phyloP scores from a whole-genome alignment of 1,140 invertebrate species.

The Calycopis cecrops region DNA sequence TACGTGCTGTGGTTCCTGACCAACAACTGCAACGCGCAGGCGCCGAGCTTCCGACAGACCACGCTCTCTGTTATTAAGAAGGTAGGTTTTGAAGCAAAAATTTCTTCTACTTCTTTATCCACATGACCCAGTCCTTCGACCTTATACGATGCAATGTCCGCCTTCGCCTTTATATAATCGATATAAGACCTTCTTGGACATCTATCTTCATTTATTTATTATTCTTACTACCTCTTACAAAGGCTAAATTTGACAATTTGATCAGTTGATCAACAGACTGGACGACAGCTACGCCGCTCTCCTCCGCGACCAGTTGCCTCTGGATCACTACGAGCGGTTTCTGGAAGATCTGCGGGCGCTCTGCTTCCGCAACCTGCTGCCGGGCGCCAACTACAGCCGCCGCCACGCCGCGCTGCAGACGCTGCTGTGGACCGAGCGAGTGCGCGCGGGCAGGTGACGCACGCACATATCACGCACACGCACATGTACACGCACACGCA shows the following conservation, averaged over 20 bases:
- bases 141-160: no score
- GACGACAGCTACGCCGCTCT: conserved; percentile 45
- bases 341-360: conserved; percentile 70
- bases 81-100: conserved; percentile 51
- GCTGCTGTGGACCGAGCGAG: conserved; percentile 38
- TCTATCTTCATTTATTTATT: no score
- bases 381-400: conserved; percentile 83
- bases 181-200: no score
- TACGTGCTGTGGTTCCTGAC: conserved; percentile 81
- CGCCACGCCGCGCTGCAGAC: conserved; percentile 79
- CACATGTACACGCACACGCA: no score
- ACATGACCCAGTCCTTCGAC: no score
- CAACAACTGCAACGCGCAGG: conserved; percentile 84
- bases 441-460: no score
- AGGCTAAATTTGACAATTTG: conserved; percentile 8
- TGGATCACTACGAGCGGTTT: conserved; percentile 49
- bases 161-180: no score
- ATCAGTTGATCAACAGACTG: conserved; percentile 51
- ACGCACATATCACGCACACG: no score
- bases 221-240: background rate
- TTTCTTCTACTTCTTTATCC: no score
- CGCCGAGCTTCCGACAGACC: conserved; percentile 78
- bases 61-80: conserved; percentile 79
- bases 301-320: conserved; percentile 21
- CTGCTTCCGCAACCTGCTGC: conserved; percentile 77